Conservation (phyloP, 2,888 invertebrate genomes). For the Polydrusus cervinus region DNA sequence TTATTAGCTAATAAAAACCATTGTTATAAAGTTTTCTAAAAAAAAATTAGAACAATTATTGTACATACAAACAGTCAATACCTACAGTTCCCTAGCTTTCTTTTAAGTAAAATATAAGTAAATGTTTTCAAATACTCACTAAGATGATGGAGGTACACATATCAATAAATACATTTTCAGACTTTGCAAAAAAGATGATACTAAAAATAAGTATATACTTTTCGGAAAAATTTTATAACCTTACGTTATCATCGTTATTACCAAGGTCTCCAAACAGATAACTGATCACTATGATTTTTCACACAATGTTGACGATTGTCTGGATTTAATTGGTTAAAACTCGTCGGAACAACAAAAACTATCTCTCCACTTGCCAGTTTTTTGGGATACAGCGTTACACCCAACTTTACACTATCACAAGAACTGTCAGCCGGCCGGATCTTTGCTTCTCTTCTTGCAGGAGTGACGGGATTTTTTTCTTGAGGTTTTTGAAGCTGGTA, state of each 20-base stretch:
- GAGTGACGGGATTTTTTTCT: not conserved
- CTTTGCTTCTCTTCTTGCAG: conserved; percentile 51
- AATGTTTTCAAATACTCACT: no score
- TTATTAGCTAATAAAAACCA: conserved; percentile 2
- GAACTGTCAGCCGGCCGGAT: conserved; percentile 63
- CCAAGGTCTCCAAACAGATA: conserved; percentile 49
- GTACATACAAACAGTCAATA: no score
- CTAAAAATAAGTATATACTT: no score
- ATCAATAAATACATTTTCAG: no score
- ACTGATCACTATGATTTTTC: conserved; percentile 24
- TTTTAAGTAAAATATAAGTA: not conserved
- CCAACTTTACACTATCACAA: conserved; percentile 60
- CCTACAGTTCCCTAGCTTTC: not conserved
- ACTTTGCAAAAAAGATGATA: no score
- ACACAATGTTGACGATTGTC: not conserved
- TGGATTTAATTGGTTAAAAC: conserved; percentile 31
- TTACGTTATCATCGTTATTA: conserved; percentile 14
- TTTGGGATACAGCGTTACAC: conserved; percentile 68
- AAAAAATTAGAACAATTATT: no score
- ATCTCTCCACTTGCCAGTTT: conserved; percentile 69
- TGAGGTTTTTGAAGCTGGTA: conserved; percentile 21
- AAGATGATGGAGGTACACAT: no score
- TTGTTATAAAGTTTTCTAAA: no score
- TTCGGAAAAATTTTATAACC: no score
- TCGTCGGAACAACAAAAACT: conserved; percentile 68